Base-by-base conservation (phyloP, 2,797 vertebrate genomes). In the Labroides dimidiatus region DNA sequence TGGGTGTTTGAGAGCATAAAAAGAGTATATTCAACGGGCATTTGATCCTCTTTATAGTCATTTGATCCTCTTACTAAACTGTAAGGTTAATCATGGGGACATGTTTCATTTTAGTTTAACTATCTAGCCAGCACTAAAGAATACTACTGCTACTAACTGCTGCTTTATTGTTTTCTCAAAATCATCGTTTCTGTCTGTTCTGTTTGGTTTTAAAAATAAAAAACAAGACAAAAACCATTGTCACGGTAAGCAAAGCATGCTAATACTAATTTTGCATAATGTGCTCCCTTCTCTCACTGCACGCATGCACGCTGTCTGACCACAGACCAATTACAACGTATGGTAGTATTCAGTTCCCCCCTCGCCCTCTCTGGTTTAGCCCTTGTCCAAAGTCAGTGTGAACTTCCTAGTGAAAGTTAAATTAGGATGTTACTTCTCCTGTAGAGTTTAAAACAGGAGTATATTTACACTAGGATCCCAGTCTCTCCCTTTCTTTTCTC, bases 241-340 rank as follows among this genome's bases (percentile, higher is more conserved):
- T 84, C n/a, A 90, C 89, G 90, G 91, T 91, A 91, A 92, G 89
- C 74, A 86, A 89, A 87, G 91, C 88, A 91, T 91, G 89, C 63
- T 17, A 75, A 82, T 84, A 87, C 85, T 91, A 90, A 92, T 77
- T 82, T 64, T 91, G 73, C 76, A 81, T 76, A 85, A 75, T 90
- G 52, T 91, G 69, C 73, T 87, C 79, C 88, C 80, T 84, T 91
- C 55, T 88, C 78, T 88, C 86, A 90, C 24, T 90, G 87, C 86
- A 92, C 88, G 86, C 92, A 91, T 90, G 89, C 91, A 92, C 89
- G 81, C 84, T 90, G 81, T 91, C 78, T 82, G 84, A 86, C 89
- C 84, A 82, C 91, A 94, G 93, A 91, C 82, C 89, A 58, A 68
- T 90, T 80, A 63, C 83, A 62, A 89, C 82, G 10, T 95, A 92